These are phyloP conservation scores for Urocyon cinereoargenteus DNA, from an alignment of 2,797 vertebrate species.

Conservation along the genomic window DNA sequence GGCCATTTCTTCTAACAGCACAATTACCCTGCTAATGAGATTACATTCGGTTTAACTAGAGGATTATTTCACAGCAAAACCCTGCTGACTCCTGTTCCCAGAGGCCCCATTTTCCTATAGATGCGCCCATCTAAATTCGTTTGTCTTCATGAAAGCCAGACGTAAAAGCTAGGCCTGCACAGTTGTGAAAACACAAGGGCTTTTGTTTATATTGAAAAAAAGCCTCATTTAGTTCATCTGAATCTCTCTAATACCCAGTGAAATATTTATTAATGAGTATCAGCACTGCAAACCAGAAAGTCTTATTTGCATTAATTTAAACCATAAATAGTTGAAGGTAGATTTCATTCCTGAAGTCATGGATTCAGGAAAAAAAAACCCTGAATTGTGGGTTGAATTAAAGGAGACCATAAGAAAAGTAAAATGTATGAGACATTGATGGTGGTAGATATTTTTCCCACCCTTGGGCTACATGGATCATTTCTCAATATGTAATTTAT, in stretches of 20 bases:
- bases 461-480: not conserved
- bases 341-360: slow-evolving; percentile 72
- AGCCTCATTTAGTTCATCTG: slow-evolving; percentile 69
- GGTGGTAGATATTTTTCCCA: not conserved
- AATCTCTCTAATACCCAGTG: slow-evolving; percentile 75
- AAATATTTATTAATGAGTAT: slow-evolving; percentile 79
- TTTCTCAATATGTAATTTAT: slow-evolving; percentile 55
- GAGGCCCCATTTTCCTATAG: slow-evolving; percentile 21
- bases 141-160: slow-evolving; percentile 73
- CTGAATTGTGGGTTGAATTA: not conserved
- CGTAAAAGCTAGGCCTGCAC: slow-evolving; percentile 20
- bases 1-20: slow-evolving; percentile 72
- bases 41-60: slow-evolving; percentile 79
- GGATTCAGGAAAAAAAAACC: slow-evolving; percentile 30
- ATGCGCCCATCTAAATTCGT: slow-evolving; percentile 66
- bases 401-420: slow-evolving; percentile 3
- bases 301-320: slow-evolving; percentile 79
- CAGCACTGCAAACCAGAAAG: slow-evolving; percentile 56
- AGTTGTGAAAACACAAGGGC: slow-evolving; percentile 53
- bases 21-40: slow-evolving; percentile 80
- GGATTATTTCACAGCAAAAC: slow-evolving; percentile 65
- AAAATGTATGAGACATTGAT: slow-evolving; percentile 1
- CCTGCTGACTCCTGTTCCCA: slow-evolving; percentile 50
- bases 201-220: slow-evolving; percentile 75
- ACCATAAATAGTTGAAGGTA: slow-evolving; percentile 79